These are phyloP conservation scores for Heptranchias perlo DNA, from an alignment of 2,113 vertebrate genomes.

Conservation along the genomic window DNA sequence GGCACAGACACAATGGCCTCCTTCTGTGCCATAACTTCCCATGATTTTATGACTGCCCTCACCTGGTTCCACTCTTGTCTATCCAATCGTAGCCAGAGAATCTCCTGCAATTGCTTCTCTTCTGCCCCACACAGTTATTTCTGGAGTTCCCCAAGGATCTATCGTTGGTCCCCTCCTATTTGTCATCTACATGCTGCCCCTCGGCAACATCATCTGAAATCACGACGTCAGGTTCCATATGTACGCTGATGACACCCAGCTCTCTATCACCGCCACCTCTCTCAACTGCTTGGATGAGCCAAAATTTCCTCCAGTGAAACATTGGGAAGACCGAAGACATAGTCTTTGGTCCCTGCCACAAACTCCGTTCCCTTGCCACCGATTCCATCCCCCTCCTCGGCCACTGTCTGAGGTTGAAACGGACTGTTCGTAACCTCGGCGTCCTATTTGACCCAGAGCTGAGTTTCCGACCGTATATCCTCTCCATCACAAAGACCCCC, in stretches of 20 bases:
- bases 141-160: not conserved
- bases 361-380: not conserved
- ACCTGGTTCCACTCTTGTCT: not conserved
- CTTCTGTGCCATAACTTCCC: too few species aligned
- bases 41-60: too few species aligned
- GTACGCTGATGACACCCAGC: not conserved
- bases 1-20: too few species aligned
- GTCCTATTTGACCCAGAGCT: not conserved
- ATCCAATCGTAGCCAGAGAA: not conserved
- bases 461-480: not conserved
- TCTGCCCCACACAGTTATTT: not conserved
- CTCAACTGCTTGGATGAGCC: not conserved
- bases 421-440: not conserved
- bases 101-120: not conserved
- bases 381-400: not conserved
- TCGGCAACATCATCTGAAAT: not conserved
- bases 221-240: too few species aligned
- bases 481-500: not conserved
- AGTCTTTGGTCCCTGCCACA: not conserved
- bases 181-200: not conserved
- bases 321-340: not conserved
- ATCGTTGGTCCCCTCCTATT: not conserved
- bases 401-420: not conserved
- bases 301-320: not conserved
- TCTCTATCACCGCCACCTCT: not conserved